phyloP scores from a whole-genome alignment of 2,888 invertebrate genomes.

The Drosophila recens region DNA sequence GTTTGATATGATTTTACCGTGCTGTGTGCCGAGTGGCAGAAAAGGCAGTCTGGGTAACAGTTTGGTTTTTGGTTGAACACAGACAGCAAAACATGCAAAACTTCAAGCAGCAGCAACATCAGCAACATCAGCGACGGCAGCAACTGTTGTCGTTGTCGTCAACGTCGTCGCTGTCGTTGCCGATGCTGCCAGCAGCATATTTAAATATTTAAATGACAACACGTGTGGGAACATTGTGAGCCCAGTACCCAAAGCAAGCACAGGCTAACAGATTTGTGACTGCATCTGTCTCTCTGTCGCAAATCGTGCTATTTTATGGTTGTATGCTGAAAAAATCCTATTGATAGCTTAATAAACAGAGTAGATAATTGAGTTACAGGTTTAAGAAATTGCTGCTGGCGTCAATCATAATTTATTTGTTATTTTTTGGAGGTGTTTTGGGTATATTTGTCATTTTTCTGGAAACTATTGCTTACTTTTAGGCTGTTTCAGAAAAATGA shows the following conservation, averaged over 20 bases:
- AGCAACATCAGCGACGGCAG: conserved; percentile 25
- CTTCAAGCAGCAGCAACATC: conserved; percentile 40
- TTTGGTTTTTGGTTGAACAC: conserved; percentile 70
- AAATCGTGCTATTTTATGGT: too few relatives aligned
- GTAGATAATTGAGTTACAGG: too few relatives aligned
- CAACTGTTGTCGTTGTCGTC: conserved; percentile 53
- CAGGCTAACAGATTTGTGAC: too few relatives aligned
- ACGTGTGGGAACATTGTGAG: conserved; percentile 74
- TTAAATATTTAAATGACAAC: conserved; percentile 77
- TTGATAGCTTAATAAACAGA: too few relatives aligned
- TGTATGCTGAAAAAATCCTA: too few relatives aligned
- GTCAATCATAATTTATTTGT: too few relatives aligned
- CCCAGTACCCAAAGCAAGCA: background rate
- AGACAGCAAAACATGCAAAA: conserved; percentile 73
- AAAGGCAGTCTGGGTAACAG: conserved; percentile 68
- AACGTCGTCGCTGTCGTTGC: conserved; percentile 62
- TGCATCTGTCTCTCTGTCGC: too few relatives aligned
- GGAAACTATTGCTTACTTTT: too few relatives aligned
- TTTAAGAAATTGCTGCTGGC: too few relatives aligned
- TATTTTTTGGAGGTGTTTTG: too few relatives aligned
- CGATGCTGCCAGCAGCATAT: conserved; percentile 69
- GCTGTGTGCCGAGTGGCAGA: conserved; percentile 7
- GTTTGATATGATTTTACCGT: conserved; percentile 47
- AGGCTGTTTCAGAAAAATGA: too few relatives aligned
- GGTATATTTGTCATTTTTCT: too few relatives aligned